Conservation (phyloP, 2,113 vertebrate genomes). For the Pontoporia blainvillei region DNA sequence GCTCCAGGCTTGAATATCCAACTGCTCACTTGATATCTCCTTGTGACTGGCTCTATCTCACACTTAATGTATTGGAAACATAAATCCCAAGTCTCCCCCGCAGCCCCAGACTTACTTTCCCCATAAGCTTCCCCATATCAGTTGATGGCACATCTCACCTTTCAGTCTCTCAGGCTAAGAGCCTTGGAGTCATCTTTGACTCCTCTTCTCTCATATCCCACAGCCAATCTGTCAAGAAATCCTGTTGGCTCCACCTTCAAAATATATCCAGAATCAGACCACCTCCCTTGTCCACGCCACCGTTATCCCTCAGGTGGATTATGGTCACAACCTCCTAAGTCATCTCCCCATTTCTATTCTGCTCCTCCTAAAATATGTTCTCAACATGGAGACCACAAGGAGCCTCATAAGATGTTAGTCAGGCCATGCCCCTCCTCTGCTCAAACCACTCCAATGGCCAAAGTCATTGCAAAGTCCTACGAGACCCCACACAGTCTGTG, state of each 20-base stretch:
- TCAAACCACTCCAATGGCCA: background rate
- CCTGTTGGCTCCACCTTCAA: background rate
- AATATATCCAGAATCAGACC: background rate
- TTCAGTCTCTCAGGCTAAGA: background rate
- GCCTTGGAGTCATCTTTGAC: background rate
- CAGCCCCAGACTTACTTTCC: background rate
- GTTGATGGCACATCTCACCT: background rate
- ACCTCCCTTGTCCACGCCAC: rapidly evolving
- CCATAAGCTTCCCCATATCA: background rate
- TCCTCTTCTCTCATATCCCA: background rate
- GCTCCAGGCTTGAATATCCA: background rate
- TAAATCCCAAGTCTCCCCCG: background rate
- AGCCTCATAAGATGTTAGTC: background rate
- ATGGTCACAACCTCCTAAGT: background rate
- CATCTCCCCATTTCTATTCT: background rate
- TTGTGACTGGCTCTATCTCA: background rate
- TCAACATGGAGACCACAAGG: background rate
- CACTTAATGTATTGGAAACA: no score
- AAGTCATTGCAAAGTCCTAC: background rate
- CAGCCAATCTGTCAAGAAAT: background rate
- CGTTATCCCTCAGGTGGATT: rapidly evolving
- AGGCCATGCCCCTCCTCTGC: background rate
- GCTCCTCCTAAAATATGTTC: background rate
- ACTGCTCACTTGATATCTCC: background rate
- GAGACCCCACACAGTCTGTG: background rate